Evolutionary conservation across 2,113 vertebrate genomes (phyloP), one percentile per base, ranked within the genome.

Genomic region (Lynx canadensis): DNA sequence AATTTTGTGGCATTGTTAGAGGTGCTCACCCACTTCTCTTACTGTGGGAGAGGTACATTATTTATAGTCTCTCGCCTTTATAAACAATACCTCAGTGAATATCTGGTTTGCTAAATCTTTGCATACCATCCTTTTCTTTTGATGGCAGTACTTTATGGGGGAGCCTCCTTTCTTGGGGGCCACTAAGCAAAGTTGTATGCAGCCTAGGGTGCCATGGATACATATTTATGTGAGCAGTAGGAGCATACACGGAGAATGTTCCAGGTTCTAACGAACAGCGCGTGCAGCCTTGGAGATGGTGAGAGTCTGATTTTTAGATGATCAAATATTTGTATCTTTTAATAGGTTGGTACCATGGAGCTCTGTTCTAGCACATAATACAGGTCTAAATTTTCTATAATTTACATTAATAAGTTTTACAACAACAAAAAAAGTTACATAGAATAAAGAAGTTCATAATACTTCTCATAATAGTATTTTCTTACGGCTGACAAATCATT

Each of bases 261-360:
- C 71, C 12, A 60, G 81, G 63, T n/a, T 83, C 55, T 84, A 52
- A 78, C 60, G 55, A 97, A 65, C 48, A 95, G 81, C 94, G 74
- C 5, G 0, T 71, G 19, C 21, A 65, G 36, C 33, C 83, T 71
- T 76, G 89, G 13, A 69, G 89, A 79, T 55, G 27, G 18, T 2
- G 29, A 90, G 33, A 80, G 50, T 45, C 50, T 79, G 88, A 68
- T 33, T 93, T 86, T 88, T 55, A 60, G 69, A 55, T 92, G 82
- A 80, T 91, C 9, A n/a, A 90, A 78, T 69, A 95, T 85, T 87
- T 76, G 15, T 93, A 65, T 55, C 86, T 60, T 90, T 91, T 76
- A 83, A 69, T 90, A 73, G 86, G 68, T 45, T 71, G 33, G n/a
- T 76, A 65, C 66, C 92, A 90, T n/a, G 2, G 25, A 91, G 41